phyloP scores from a whole-genome alignment of 2,797 vertebrate species.

The Notolepis coatsorum region DNA sequence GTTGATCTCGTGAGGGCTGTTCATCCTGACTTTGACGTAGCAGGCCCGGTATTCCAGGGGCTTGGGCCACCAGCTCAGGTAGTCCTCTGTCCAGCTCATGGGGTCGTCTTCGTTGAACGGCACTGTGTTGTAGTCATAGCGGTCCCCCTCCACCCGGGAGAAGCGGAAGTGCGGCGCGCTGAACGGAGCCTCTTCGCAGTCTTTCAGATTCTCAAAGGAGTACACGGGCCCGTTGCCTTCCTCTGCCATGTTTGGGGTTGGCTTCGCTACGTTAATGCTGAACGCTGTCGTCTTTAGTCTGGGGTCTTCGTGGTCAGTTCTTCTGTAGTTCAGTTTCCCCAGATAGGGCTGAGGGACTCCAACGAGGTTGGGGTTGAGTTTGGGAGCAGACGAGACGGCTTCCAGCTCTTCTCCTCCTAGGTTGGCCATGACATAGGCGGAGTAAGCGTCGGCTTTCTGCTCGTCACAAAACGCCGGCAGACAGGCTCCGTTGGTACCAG shows the following conservation, averaged over 20 bases:
- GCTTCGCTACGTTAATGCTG: slow-evolving; percentile 94
- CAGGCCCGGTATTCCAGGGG: slow-evolving; percentile 97
- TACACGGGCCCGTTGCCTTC: slow-evolving; percentile 96
- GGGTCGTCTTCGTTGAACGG: slow-evolving; percentile 96
- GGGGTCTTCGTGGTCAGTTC: slow-evolving; percentile 91
- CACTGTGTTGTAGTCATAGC: slow-evolving; percentile 96
- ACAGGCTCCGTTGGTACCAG: slow-evolving; percentile 91
- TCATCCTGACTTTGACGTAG: slow-evolving; percentile 94
- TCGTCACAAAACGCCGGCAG: slow-evolving; percentile 97
- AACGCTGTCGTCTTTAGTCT: slow-evolving; percentile 94
- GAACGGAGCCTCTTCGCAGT: slow-evolving; percentile 92
- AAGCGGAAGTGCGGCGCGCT: slow-evolving; percentile 94
- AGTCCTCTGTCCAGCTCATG: slow-evolving; percentile 98
- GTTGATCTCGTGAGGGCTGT: slow-evolving; percentile 89
- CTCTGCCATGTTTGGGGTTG: slow-evolving; percentile 87
- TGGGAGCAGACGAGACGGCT: slow-evolving; percentile 90
- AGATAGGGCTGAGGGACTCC: slow-evolving; percentile 95
- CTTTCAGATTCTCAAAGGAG: slow-evolving; percentile 88
- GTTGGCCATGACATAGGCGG: slow-evolving; percentile 92
- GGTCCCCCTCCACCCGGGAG: slow-evolving; percentile 93
- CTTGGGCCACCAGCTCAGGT: slow-evolving; percentile 98
- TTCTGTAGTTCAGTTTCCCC: slow-evolving; percentile 91
- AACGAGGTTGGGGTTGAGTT: slow-evolving; percentile 89
- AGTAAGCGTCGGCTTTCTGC: slow-evolving; percentile 89
- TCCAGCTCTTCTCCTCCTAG: slow-evolving; percentile 96